Evolutionary conservation across 2,113 vertebrate species (phyloP), one percentile per base, ranked within the genome.

Genomic region (Choloepus hoffmanni): DNA sequence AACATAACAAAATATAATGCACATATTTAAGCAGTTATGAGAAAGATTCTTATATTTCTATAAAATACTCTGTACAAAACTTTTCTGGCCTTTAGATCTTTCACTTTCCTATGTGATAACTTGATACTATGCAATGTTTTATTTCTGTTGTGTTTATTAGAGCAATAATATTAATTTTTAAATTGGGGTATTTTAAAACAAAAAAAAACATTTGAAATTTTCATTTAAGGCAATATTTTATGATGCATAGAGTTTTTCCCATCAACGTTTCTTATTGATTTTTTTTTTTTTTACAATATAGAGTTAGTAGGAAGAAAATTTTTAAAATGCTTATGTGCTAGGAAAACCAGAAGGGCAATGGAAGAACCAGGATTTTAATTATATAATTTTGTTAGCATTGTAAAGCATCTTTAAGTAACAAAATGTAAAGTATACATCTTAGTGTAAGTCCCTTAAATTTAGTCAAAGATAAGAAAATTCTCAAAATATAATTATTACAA

Each of bases 331-430:
- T 79, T 8, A 89, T 87, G 7, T 89, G 48, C 63, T 94, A 94
- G 83, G 58, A 84, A 94, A 92, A 84, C 14, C 58, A 92, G 70
- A 89, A 83, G 43, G 30, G 15, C 86, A 90, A 94, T 79, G 77
- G 60, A 73, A 95, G 94, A 73, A 58, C 16, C 48, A 77, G 88
- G 55, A 95, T 94, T 96, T 89, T 86, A 92, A 92, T 81, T 92
- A 76, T 40, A 67, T 84, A 90, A 74, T 92, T 95, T 60, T 70
- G 68, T 67, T 90, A 84, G 23, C 74, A 90, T 55, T 74, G 50
- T 55, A 78, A 92, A 81, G 43, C n/a, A 73, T 45, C 53, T 94
- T 90, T 91, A 89, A 92, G 33, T 91, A 95, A 85, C 40, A 89
- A 85, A 77, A 40, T 63, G 79, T 68, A 67, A 63, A 33, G 19